Percentiles rank a stretch among this genome's conserved stretches.
Conservation (phyloP, 2,113 vertebrate genomes). For the Neoarius graeffei region DNA sequence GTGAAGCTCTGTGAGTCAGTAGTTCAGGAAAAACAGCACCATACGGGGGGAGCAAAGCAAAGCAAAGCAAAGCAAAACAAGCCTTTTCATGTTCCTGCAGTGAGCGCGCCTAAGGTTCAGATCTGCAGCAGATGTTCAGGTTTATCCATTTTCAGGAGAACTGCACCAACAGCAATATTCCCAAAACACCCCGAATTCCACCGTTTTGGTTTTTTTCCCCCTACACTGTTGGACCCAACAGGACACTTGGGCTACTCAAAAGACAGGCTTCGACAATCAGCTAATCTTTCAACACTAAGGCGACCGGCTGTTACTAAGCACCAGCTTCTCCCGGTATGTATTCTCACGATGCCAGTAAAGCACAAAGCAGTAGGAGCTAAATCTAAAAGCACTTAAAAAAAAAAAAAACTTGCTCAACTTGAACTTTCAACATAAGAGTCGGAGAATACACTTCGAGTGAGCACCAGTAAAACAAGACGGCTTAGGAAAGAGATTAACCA, state of each 20-base stretch:
- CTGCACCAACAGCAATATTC: neutral
- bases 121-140: neutral
- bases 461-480: neutral
- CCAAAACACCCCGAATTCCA: neutral
- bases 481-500: neutral
- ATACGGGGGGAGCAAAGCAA: neutral
- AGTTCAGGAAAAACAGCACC: neutral
- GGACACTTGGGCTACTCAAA: neutral
- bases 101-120: neutral
- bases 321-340: constrained; percentile 45
- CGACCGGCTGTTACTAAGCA: constrained; percentile 53
- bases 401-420: neutral
- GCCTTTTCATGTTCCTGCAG: constrained; percentile 38
- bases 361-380: constrained; percentile 23
- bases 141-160: neutral
- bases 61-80: constrained; percentile 14
- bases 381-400: neutral
- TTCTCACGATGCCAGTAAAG: constrained; percentile 21
- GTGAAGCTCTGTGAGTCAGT: neutral
- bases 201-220: too few species aligned
- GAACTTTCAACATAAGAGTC: neutral
- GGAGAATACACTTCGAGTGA: neutral
- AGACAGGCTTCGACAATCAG: neutral
- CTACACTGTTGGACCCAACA: neutral
- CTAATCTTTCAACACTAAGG: constrained; percentile 19